Evolutionary conservation across 2,113 vertebrate species (phyloP).

Genomic region (Pimephales promelas): DNA sequence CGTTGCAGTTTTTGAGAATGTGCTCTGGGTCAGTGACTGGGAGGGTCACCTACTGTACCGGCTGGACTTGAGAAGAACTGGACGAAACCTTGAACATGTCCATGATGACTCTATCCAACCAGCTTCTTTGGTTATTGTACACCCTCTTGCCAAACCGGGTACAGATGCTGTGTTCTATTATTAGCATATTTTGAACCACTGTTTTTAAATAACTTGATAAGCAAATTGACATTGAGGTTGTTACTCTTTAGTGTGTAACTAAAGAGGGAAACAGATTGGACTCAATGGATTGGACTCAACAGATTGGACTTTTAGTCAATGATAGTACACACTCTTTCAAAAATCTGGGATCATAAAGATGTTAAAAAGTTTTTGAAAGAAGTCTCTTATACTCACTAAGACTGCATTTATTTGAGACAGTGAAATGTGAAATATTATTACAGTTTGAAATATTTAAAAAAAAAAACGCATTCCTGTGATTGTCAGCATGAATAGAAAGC

Average conservation of each 20-base stretch:
- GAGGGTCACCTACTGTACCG: conserved; percentile 77
- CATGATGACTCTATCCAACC: conserved; percentile 83
- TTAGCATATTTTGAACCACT: neutral
- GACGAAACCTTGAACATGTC: conserved; percentile 78
- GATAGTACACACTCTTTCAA: too few species aligned
- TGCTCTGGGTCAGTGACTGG: conserved; percentile 88
- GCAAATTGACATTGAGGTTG: neutral
- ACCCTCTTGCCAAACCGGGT: conserved; percentile 93
- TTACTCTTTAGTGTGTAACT: neutral
- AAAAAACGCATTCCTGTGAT: neutral
- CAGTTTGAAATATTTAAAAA: neutral
- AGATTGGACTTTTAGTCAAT: too few species aligned
- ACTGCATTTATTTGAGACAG: neutral
- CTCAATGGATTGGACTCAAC: too few species aligned
- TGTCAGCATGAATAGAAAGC: neutral
- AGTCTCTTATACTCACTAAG: neutral
- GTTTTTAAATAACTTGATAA: neutral
- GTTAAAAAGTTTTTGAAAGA: neutral
- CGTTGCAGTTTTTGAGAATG: conserved; percentile 86
- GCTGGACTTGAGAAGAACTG: conserved; percentile 84
- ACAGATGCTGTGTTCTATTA: conserved; percentile 32
- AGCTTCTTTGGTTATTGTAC: conserved; percentile 84
- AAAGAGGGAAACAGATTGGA: too few species aligned
- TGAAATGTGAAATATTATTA: neutral
- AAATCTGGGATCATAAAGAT: too few species aligned